Percentiles rank a stretch among this genome's conserved stretches.
These are phyloP conservation scores for Cybosia mesomella DNA, from an alignment of 2,888 invertebrate genomes.

Conservation along the genomic window DNA sequence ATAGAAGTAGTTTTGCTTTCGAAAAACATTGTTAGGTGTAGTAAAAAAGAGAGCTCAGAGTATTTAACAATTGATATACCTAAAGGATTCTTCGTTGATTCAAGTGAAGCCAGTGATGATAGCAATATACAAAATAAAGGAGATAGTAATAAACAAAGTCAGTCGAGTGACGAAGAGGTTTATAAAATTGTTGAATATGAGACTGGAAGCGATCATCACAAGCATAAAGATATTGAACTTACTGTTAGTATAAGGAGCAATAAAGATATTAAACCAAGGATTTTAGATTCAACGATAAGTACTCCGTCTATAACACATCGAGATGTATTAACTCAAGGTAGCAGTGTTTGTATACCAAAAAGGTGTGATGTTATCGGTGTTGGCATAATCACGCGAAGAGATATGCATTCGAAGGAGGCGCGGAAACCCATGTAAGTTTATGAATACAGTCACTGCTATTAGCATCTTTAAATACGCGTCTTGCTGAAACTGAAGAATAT, in stretches of 20 bases:
- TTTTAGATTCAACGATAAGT: constrained; percentile 56
- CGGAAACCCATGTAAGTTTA: constrained; percentile 72
- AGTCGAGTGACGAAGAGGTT: constrained; percentile 74
- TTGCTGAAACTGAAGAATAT: neutral
- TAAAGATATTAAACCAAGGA: constrained; percentile 50
- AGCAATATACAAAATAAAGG: constrained; percentile 26
- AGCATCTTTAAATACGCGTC: too few species aligned
- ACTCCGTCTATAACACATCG: constrained; percentile 48
- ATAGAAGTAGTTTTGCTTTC: constrained; percentile 71
- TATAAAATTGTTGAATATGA: constrained; percentile 78
- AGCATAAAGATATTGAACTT: constrained; percentile 54
- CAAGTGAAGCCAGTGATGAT: constrained; percentile 53
- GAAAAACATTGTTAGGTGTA: constrained; percentile 53
- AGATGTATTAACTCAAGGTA: constrained; percentile 67
- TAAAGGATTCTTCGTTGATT: constrained; percentile 69
- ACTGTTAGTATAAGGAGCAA: constrained; percentile 59
- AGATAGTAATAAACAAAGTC: constrained; percentile 28
- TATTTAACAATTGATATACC: constrained; percentile 75
- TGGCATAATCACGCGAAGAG: constrained; percentile 71
- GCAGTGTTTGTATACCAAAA: constrained; percentile 62
- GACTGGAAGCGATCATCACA: constrained; percentile 58
- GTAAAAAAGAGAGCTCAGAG: constrained; percentile 61
- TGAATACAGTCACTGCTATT: neutral
- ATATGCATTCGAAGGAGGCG: constrained; percentile 60
- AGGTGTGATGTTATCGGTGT: constrained; percentile 69